These are phyloP conservation scores for Rhinichthys klamathensis DNA, from an alignment of 2,113 vertebrate genomes.

Conservation along the genomic window DNA sequence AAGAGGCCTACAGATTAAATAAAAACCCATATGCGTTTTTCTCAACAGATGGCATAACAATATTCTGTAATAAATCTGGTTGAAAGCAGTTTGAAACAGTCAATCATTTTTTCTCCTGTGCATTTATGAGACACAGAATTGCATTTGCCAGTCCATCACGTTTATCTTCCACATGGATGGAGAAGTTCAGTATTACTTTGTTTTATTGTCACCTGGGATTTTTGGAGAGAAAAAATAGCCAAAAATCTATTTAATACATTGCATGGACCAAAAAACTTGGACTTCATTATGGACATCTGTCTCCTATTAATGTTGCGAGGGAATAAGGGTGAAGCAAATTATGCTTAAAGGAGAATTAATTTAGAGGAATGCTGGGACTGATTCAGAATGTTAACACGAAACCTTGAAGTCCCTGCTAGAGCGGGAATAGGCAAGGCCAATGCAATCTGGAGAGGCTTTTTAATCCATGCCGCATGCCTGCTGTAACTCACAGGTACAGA, in stretches of 20 bases:
- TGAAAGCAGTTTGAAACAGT: slow-evolving; percentile 66
- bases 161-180: slow-evolving; percentile 18
- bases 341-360: slow-evolving; percentile 73
- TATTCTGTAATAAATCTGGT: slow-evolving; percentile 48
- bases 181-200: slow-evolving; percentile 53
- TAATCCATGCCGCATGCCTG: slow-evolving; percentile 47
- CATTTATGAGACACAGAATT: slow-evolving; percentile 64
- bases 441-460: slow-evolving; percentile 58
- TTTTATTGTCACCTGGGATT: slow-evolving; percentile 70
- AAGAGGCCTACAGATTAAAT: slow-evolving; percentile 32
- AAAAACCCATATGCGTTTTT: slow-evolving; percentile 10
- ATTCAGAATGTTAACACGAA: slow-evolving; percentile 71
- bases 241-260: slow-evolving; percentile 59
- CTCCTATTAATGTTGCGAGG: slow-evolving; percentile 75
- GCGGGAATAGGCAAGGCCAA: slow-evolving; percentile 43
- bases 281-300: slow-evolving; percentile 73
- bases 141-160: slow-evolving; percentile 34
- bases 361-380: slow-evolving; percentile 69
- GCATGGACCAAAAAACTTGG: slow-evolving; percentile 60
- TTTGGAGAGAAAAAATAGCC: neutral
- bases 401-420: slow-evolving; percentile 59
- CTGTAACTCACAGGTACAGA: slow-evolving; percentile 28
- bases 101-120: slow-evolving; percentile 68
- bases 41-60: slow-evolving; percentile 67
- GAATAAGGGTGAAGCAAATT: slow-evolving; percentile 72